Evolutionary conservation across 1,140 invertebrate genomes (phyloP).

Genomic region (Calycopis cecrops): DNA sequence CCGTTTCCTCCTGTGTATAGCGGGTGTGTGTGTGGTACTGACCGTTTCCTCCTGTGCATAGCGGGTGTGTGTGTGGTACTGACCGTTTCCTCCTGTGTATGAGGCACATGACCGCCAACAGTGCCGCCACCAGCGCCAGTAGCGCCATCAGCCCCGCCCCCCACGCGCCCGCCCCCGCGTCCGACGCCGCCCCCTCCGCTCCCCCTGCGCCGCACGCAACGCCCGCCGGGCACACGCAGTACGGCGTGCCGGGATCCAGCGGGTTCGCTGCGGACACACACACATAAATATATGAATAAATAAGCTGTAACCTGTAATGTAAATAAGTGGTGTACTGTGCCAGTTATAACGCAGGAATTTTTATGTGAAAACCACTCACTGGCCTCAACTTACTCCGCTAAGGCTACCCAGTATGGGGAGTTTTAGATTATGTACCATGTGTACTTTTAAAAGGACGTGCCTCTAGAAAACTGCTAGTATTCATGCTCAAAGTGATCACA

Average conservation of each 20-base stretch:
- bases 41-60: slow-evolving; percentile 45
- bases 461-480: too few species aligned
- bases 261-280: slow-evolving; percentile 25
- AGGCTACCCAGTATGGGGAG: too few species aligned
- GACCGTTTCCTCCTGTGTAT: slow-evolving; percentile 46
- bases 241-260: slow-evolving; percentile 38
- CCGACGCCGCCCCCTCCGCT: slow-evolving; percentile 49
- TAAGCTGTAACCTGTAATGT: too few species aligned
- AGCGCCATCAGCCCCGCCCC: slow-evolving; percentile 59
- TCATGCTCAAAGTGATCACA: too few species aligned
- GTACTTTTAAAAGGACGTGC: too few species aligned
- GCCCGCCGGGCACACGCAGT: slow-evolving; percentile 81
- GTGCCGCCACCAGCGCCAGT: slow-evolving; percentile 76
- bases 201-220: slow-evolving; percentile 55
- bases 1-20: slow-evolving; percentile 47
- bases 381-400: too few species aligned
- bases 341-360: too few species aligned
- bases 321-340: too few species aligned
- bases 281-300: too few species aligned
- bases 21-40: too few species aligned
- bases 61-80: slow-evolving; percentile 19
- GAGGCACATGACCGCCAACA: slow-evolving; percentile 32
- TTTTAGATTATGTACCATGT: too few species aligned
- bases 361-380: too few species aligned
- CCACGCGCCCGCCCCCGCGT: slow-evolving; percentile 74